phyloP scores from a whole-genome alignment of 1,140 invertebrate genomes.

The Schlechtendalia chinensis region DNA sequence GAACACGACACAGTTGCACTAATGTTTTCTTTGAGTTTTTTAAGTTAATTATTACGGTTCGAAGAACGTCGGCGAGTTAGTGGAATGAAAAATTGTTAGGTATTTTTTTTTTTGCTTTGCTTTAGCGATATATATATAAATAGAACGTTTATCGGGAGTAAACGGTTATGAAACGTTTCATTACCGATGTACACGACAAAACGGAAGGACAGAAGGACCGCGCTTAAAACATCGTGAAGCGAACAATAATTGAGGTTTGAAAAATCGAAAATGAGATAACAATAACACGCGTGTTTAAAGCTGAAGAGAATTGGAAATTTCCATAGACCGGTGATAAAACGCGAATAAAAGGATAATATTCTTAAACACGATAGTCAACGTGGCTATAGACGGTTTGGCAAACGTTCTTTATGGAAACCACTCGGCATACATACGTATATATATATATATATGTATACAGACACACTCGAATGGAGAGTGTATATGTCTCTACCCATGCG shows the following conservation, averaged over 20 bases:
- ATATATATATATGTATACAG: neutral
- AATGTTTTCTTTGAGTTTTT: slow-evolving; percentile 32
- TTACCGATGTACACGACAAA: neutral
- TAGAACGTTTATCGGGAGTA: neutral
- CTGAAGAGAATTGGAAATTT: too few relatives aligned
- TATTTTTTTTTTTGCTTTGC: neutral
- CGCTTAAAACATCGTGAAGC: too few relatives aligned
- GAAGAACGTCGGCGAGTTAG: slow-evolving; percentile 31
- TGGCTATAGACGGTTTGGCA: neutral
- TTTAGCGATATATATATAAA: too few relatives aligned
- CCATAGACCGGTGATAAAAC: too few relatives aligned
- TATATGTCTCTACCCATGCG: neutral
- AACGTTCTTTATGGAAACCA: neutral
- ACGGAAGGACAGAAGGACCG: neutral
- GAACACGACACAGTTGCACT: slow-evolving; percentile 22
- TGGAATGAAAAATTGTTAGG: neutral
- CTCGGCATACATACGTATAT: neutral
- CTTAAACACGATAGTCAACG: neutral
- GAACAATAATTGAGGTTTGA: too few relatives aligned
- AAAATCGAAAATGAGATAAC: too few relatives aligned
- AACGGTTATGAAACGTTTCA: neutral
- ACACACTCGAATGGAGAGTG: neutral
- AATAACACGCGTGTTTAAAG: too few relatives aligned
- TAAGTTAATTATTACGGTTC: slow-evolving; percentile 20
- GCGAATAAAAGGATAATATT: slow-evolving; percentile 19